Percentiles rank a stretch among this genome's conserved stretches.
Evolutionary conservation across 2,797 vertebrate genomes (phyloP).

Genomic region (Ctenopoma kingsleyae): DNA sequence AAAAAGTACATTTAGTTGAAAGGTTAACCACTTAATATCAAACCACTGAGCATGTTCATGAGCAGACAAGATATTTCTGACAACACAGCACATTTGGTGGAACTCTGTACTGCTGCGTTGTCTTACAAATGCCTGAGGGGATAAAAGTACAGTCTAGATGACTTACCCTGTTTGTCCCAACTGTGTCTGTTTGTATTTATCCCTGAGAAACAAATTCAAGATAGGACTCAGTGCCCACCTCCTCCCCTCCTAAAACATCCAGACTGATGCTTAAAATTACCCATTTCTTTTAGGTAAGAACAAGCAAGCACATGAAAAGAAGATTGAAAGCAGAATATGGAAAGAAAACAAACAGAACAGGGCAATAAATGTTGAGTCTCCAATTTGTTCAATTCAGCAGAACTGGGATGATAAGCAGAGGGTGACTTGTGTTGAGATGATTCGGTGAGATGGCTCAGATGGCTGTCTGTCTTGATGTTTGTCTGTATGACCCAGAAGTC

Average conservation of each 20-base stretch:
- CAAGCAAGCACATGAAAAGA: conserved; percentile 25
- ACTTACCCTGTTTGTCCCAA: conserved; percentile 41
- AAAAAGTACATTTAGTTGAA: background rate
- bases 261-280: conserved; percentile 57
- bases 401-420: conserved; percentile 22
- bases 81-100: conserved; percentile 15
- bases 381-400: conserved; percentile 48
- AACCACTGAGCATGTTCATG: background rate
- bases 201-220: conserved; percentile 24
- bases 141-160: conserved; percentile 28
- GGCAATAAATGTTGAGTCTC: conserved; percentile 26
- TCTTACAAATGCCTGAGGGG: conserved; percentile 19
- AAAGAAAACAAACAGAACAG: conserved; percentile 37
- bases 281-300: conserved; percentile 21
- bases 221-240: conserved; percentile 12
- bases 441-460: conserved; percentile 14
- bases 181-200: conserved; percentile 59
- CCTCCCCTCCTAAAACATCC: conserved; percentile 40
- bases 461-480: conserved; percentile 15
- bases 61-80: conserved; percentile 15
- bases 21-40: background rate
- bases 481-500: conserved; percentile 32
- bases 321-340: conserved; percentile 39
- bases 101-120: conserved; percentile 20
- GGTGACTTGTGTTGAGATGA: conserved; percentile 18